These are phyloP conservation scores for Piscicola geometra DNA, from an alignment of 2,888 invertebrate species.

Conservation along the genomic window DNA sequence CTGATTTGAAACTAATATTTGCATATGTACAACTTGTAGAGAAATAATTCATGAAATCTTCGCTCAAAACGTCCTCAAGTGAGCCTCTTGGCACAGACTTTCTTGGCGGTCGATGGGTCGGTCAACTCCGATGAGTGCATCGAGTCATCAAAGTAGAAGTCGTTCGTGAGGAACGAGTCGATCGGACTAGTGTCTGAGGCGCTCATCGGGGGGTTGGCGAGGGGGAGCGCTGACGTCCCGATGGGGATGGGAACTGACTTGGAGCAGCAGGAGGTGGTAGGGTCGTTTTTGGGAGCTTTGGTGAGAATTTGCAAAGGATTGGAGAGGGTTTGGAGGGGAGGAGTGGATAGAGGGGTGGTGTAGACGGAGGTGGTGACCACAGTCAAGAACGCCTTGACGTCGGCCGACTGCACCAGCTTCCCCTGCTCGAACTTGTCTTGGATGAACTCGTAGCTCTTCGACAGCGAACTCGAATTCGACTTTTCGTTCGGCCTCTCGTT, in stretches of 20 bases:
- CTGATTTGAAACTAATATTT: no score
- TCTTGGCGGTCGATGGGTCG: conserved; percentile 53
- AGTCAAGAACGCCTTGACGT: neutral
- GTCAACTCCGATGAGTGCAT: conserved; percentile 73
- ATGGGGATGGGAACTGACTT: no score
- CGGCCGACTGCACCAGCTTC: neutral
- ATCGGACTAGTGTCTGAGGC: neutral
- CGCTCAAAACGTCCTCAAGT: no score
- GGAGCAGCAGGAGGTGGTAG: no score
- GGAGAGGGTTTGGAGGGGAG: neutral
- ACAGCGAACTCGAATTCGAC: conserved; percentile 4
- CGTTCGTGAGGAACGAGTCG: conserved; percentile 70
- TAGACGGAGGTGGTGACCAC: neutral
- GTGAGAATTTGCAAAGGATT: neutral
- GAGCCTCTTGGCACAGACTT: no score
- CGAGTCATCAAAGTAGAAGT: conserved; percentile 83
- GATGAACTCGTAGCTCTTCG: neutral
- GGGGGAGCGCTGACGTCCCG: no score
- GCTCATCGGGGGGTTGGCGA: no score
- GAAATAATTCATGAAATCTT: no score
- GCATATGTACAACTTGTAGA: no score
- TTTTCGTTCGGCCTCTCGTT: conserved; percentile 1
- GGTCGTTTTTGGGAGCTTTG: neutral
- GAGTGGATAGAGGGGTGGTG: neutral
- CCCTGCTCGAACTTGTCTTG: conserved; percentile 10